phyloP scores from a whole-genome alignment of 2,797 vertebrate species.

The Chrysocyon brachyurus region DNA sequence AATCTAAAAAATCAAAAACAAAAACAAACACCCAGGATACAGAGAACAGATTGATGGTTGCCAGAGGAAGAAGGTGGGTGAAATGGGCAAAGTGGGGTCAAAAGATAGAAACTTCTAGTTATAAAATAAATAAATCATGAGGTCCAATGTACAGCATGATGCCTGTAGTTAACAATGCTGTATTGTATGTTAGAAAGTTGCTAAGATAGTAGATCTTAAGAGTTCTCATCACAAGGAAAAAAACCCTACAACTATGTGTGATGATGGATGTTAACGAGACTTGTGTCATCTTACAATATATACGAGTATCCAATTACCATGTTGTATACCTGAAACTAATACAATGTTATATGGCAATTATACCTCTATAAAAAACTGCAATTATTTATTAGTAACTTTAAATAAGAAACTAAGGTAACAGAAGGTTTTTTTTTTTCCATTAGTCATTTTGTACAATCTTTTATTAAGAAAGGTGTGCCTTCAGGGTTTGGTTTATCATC shows the following conservation, averaged over 20 bases:
- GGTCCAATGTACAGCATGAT: neutral
- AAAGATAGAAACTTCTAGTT: neutral
- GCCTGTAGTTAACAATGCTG: neutral
- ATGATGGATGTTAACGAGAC: neutral
- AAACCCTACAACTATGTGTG: neutral
- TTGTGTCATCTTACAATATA: neutral
- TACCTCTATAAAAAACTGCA: neutral
- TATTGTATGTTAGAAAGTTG: neutral
- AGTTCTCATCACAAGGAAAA: neutral
- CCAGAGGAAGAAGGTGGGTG: neutral
- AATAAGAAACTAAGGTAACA: neutral
- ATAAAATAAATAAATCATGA: neutral
- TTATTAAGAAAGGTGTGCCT: constrained; percentile 81
- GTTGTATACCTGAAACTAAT: neutral
- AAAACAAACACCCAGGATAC: neutral
- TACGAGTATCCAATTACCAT: neutral
- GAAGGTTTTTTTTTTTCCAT: constrained; percentile 1
- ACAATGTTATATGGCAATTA: neutral
- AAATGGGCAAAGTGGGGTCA: neutral
- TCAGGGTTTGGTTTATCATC: constrained; percentile 85
- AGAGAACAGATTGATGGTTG: neutral
- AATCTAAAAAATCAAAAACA: neutral
- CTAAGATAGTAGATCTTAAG: neutral
- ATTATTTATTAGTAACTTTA: neutral
- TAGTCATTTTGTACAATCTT: constrained; percentile 79